phyloP scores from a whole-genome alignment of 2,797 vertebrate genomes.

The Enteromius viviparus region DNA sequence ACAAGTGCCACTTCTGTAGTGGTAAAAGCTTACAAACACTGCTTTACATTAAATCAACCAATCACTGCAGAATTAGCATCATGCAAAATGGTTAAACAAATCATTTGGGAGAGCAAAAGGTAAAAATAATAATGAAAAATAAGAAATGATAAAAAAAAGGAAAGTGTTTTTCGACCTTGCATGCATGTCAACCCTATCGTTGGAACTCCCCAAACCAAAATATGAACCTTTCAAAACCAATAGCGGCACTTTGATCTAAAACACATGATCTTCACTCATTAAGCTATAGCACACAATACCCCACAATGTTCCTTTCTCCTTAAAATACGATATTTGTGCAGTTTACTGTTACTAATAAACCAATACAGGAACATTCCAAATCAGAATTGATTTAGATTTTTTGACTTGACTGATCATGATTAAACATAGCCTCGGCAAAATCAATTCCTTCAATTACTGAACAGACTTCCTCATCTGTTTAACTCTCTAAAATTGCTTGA shows the following conservation, averaged over 20 bases:
- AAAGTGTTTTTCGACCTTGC: no score
- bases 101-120: no score
- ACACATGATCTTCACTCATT: not conserved
- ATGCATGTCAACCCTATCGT: no score
- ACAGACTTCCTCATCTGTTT: conserved; percentile 5
- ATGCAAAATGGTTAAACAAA: no score
- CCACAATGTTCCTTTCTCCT: not conserved
- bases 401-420: conserved; percentile 1
- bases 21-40: no score
- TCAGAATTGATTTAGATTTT: not conserved
- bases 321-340: not conserved
- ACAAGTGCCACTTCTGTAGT: no score
- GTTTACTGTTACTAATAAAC: not conserved
- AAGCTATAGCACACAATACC: not conserved
- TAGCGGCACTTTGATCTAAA: not conserved
- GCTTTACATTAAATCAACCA: no score
- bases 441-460: conserved; percentile 26
- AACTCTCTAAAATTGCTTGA: conserved; percentile 2
- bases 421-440: conserved; percentile 13
- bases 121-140: no score
- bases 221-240: no score
- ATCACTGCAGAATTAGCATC: no score
- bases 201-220: no score
- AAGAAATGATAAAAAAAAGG: no score
- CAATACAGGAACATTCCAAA: not conserved